Evolutionary conservation across 2,113 vertebrate species (phyloP).

Genomic region (Phalacrocorax carbo): DNA sequence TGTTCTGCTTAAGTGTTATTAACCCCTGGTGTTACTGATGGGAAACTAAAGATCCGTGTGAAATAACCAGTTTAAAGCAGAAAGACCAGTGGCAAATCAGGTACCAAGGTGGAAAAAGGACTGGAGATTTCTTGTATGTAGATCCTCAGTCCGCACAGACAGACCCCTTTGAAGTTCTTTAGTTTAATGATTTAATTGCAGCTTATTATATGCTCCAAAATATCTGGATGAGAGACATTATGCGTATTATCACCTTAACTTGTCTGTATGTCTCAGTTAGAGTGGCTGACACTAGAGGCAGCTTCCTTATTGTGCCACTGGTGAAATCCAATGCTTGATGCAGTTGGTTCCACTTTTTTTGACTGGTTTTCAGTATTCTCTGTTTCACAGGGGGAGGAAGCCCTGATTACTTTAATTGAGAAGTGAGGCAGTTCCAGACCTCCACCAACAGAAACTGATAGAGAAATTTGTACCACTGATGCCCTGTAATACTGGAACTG

Average conservation of each 20-base stretch:
- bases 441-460: neutral
- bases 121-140: neutral
- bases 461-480: neutral
- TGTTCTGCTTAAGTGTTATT: neutral
- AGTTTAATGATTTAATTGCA: conserved; percentile 39
- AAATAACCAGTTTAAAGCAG: neutral
- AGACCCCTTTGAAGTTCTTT: conserved; percentile 14
- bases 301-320: neutral
- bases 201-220: conserved; percentile 18
- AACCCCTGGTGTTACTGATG: neutral
- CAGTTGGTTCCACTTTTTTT: neutral
- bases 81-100: neutral
- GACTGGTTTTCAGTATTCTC: neutral
- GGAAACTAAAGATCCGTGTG: neutral
- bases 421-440: neutral
- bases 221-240: conserved; percentile 15
- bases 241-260: neutral
- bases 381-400: neutral
- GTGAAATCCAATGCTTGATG: neutral
- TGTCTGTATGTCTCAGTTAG: neutral
- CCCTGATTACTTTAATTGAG: conserved; percentile 3
- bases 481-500: neutral
- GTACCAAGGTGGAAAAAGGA: neutral
- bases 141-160: neutral
- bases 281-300: neutral